Conservation (phyloP, 2,797 vertebrate species). For the Rachycentron canadum region DNA sequence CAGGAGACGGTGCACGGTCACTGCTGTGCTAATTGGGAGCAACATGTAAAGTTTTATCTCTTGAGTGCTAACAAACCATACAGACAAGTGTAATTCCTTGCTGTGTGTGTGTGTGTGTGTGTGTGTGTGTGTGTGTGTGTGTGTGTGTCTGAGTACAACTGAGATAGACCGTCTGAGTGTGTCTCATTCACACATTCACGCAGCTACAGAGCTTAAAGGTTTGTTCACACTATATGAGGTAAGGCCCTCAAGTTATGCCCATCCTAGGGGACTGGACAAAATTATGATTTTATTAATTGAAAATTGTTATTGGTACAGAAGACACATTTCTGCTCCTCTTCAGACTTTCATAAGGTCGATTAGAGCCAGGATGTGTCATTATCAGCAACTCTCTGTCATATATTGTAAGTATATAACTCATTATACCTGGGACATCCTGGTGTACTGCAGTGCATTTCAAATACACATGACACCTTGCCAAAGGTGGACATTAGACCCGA, state of each 20-base stretch:
- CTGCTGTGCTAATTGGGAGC: slow-evolving; percentile 99
- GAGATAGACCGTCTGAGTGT: slow-evolving; percentile 34
- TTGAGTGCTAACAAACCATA: slow-evolving; percentile 98
- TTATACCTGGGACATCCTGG: slow-evolving; percentile 54
- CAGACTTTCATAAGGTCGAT: slow-evolving; percentile 84
- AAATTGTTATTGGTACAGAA: slow-evolving; percentile 92
- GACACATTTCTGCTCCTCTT: slow-evolving; percentile 86
- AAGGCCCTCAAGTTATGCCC: slow-evolving; percentile 91
- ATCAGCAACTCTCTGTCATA: slow-evolving; percentile 63
- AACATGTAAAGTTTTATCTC: slow-evolving; percentile 99
- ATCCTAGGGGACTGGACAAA: slow-evolving; percentile 89
- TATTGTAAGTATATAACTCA: slow-evolving; percentile 61
- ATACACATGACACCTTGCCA: slow-evolving; percentile 37
- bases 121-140: slow-evolving; percentile 19
- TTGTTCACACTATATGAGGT: slow-evolving; percentile 86
- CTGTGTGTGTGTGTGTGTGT: slow-evolving; percentile 31
- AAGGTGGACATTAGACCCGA: slow-evolving; percentile 54
- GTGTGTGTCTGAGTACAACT: slow-evolving; percentile 35
- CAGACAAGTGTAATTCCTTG: slow-evolving; percentile 88
- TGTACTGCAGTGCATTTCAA: slow-evolving; percentile 29
- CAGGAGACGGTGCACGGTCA: slow-evolving; percentile 96
- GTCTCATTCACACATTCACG: slow-evolving; percentile 23
- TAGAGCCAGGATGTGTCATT: slow-evolving; percentile 75
- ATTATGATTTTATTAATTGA: slow-evolving; percentile 96
- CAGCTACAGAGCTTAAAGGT: slow-evolving; percentile 58